phyloP scores from a whole-genome alignment of 1,140 invertebrate genomes.

The Drosophila seguyi region DNA sequence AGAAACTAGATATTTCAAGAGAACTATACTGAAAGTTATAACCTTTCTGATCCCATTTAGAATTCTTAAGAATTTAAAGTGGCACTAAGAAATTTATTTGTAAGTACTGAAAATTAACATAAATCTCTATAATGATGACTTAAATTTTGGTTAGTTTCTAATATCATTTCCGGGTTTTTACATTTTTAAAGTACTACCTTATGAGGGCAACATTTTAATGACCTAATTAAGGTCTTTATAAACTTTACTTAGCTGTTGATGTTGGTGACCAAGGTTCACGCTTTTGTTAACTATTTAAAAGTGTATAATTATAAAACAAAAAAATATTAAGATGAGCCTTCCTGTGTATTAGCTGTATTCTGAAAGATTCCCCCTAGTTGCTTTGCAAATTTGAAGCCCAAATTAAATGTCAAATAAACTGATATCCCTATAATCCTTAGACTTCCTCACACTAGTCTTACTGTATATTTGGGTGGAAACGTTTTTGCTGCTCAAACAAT shows the following conservation, averaged over 20 bases:
- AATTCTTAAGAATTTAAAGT: too few species aligned
- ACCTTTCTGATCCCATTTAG: too few species aligned
- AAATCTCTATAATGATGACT: not conserved
- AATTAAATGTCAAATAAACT: not conserved
- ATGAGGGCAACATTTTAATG: too few species aligned
- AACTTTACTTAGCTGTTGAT: too few species aligned
- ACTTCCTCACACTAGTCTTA: not conserved
- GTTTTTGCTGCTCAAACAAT: constrained; percentile 31
- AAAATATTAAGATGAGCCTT: too few species aligned
- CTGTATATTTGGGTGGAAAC: constrained; percentile 23
- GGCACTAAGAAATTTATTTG: not conserved
- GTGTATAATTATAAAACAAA: too few species aligned
- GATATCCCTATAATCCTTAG: not conserved
- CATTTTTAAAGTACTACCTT: not conserved
- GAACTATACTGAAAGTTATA: too few species aligned
- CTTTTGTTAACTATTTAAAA: not conserved
- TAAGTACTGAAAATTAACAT: not conserved
- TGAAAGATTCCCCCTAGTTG: too few species aligned
- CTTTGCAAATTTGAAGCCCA: too few species aligned
- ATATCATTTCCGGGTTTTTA: not conserved
- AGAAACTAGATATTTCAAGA: too few species aligned
- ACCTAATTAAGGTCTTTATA: not conserved
- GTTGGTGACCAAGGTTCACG: not conserved
- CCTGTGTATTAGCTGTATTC: not conserved
- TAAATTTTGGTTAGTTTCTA: not conserved